phyloP scores from a whole-genome alignment of 1,140 invertebrate species.

The Vanessa tameamea region DNA sequence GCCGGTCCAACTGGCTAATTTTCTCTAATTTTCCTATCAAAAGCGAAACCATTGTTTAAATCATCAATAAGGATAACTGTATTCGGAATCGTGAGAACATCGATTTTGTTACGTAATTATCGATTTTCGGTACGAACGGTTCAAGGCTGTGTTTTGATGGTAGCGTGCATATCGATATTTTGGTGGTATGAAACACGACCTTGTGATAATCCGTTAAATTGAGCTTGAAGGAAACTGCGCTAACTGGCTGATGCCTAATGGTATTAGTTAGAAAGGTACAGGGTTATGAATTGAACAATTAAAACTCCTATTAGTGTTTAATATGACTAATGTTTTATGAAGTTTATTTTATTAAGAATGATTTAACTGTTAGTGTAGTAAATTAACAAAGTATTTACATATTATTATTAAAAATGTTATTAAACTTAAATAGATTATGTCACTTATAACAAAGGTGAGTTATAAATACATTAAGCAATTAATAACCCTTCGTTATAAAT shows the following conservation, averaged over 20 bases:
- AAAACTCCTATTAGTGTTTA: no score
- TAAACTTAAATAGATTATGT: no score
- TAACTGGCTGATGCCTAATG: slow-evolving; percentile 25
- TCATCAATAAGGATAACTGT: slow-evolving; percentile 64
- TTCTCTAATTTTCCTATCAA: slow-evolving; percentile 79
- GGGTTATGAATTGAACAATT: slow-evolving; percentile 11
- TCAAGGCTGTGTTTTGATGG: slow-evolving; percentile 52
- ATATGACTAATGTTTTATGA: no score
- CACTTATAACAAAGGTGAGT: no score
- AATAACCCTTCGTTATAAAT: no score
- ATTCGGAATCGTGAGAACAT: slow-evolving; percentile 66
- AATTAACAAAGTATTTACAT: no score
- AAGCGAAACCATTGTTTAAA: slow-evolving; percentile 64
- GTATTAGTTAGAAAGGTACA: slow-evolving; percentile 27
- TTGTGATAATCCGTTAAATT: slow-evolving; percentile 61
- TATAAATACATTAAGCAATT: no score
- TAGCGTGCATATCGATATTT: slow-evolving; percentile 37
- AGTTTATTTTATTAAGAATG: no score
- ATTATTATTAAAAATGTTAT: no score
- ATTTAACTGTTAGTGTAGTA: no score
- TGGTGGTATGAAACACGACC: slow-evolving; percentile 49
- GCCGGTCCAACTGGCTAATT: slow-evolving; percentile 68
- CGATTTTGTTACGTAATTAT: slow-evolving; percentile 63
- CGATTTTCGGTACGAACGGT: slow-evolving; percentile 50
- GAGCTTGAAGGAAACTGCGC: slow-evolving; percentile 56